These are phyloP conservation scores for Gymnoscopelus microlampas DNA, from an alignment of 2,797 vertebrate species.

Conservation along the genomic window DNA sequence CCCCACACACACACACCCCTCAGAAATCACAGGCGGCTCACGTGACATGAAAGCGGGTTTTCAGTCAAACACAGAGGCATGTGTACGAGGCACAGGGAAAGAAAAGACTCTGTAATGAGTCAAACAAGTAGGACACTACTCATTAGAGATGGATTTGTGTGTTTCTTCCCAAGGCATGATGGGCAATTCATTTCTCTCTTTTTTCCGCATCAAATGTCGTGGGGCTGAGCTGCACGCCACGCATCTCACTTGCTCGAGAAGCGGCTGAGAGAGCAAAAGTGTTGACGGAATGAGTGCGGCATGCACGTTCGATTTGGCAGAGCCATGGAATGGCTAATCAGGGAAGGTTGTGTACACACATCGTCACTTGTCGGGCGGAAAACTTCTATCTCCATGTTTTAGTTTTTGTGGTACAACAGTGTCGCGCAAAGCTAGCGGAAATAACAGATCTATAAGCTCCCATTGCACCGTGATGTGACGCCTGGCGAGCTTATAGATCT, in stretches of 20 bases:
- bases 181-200: constrained; percentile 53
- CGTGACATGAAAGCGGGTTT: constrained; percentile 54
- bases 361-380: too few relatives aligned
- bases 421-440: too few relatives aligned
- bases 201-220: too few relatives aligned
- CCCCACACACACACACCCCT: constrained; percentile 9
- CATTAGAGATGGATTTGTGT: constrained; percentile 74
- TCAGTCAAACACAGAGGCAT: constrained; percentile 53
- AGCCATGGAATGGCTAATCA: constrained; percentile 52
- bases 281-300: constrained; percentile 9
- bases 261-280: not conserved
- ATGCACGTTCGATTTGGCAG: constrained; percentile 41
- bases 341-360: constrained; percentile 24
- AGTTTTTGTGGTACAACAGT: too few relatives aligned
- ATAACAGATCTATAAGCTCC: too few relatives aligned
- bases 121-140: constrained; percentile 76
- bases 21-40: constrained; percentile 43
- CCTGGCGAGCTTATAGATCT: too few relatives aligned
- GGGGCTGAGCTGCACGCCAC: too few relatives aligned
- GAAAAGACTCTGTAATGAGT: constrained; percentile 70
- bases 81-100: constrained; percentile 66
- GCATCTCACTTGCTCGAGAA: constrained; percentile 2
- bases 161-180: constrained; percentile 29
- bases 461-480: too few relatives aligned
- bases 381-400: too few relatives aligned